phyloP scores from a whole-genome alignment of 2,888 invertebrate genomes.

The Seira sanloemensis region DNA sequence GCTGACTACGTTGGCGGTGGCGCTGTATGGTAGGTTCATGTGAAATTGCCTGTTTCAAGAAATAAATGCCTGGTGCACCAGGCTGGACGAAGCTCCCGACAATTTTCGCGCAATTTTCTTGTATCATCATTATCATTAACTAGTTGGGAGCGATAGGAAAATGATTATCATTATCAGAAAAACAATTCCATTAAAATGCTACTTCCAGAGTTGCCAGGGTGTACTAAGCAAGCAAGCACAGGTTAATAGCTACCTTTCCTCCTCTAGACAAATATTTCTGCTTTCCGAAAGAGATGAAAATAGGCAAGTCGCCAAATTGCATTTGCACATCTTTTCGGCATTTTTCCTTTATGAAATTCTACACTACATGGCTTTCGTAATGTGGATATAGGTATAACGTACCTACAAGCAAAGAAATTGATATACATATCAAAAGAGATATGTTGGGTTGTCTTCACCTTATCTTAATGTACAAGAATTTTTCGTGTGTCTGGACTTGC shows the following conservation, averaged over 20 bases:
- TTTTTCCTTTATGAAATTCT: not conserved
- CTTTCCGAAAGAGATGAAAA: not conserved
- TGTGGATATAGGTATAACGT: not conserved
- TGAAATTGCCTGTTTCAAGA: no score
- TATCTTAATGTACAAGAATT: slow-evolving; percentile 34
- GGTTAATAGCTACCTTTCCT: not conserved
- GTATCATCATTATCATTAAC: slow-evolving; percentile 23
- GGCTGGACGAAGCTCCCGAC: not conserved
- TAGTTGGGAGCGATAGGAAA: slow-evolving; percentile 10
- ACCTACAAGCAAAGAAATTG: not conserved
- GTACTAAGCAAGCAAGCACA: not conserved
- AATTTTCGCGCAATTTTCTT: slow-evolving; percentile 23
- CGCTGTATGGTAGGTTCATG: no score
- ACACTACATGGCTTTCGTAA: no score
- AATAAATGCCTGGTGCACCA: no score
- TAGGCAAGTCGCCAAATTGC: slow-evolving; percentile 48
- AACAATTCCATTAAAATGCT: not conserved
- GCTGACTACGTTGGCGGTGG: no score
- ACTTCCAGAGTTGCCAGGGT: not conserved
- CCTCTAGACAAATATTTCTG: not conserved
- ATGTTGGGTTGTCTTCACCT: not conserved
- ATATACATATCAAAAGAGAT: not conserved
- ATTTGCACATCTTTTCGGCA: slow-evolving; percentile 39
- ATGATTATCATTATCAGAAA: slow-evolving; percentile 11
- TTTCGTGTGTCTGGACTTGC: not conserved